phyloP scores from a whole-genome alignment of 2,113 vertebrate species.

The Zingel zingel region DNA sequence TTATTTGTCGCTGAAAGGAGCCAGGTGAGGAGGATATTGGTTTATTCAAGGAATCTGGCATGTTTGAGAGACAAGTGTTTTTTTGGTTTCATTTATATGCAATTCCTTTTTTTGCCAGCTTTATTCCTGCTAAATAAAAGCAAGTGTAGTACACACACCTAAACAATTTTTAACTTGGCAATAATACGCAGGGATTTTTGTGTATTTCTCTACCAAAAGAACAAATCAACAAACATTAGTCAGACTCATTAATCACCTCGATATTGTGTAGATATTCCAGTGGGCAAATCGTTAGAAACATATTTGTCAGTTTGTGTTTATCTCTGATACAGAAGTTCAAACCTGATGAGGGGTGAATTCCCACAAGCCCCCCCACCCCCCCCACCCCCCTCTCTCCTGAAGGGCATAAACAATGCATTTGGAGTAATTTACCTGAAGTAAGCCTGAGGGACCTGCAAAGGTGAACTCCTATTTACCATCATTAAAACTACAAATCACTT shows the following conservation, averaged over 20 bases:
- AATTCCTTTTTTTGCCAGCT: slow-evolving; percentile 9
- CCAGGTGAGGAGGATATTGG: slow-evolving; percentile 71
- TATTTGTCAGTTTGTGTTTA: slow-evolving; percentile 71
- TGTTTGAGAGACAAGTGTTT: slow-evolving; percentile 61
- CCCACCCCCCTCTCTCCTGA: slow-evolving; percentile 71
- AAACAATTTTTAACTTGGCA: neutral
- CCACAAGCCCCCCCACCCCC: slow-evolving; percentile 50
- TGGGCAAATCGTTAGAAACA: slow-evolving; percentile 52
- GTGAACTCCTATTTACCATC: slow-evolving; percentile 84
- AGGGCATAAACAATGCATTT: slow-evolving; percentile 80
- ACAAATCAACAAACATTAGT: slow-evolving; percentile 34
- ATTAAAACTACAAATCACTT: slow-evolving; percentile 86
- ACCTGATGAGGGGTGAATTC: slow-evolving; percentile 77
- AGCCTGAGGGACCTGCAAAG: slow-evolving; percentile 81
- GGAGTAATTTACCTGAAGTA: slow-evolving; percentile 83
- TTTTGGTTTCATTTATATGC: slow-evolving; percentile 51
- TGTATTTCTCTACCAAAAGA: neutral
- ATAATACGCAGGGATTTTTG: neutral
- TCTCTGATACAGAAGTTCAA: slow-evolving; percentile 67
- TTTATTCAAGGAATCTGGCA: slow-evolving; percentile 53
- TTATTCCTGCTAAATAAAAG: slow-evolving; percentile 20
- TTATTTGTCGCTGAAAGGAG: slow-evolving; percentile 67
- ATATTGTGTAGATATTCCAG: slow-evolving; percentile 54
- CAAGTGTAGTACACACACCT: neutral
- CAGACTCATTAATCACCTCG: slow-evolving; percentile 52